phyloP scores from a whole-genome alignment of 2,113 vertebrate species.

The Psittacara wagleri region DNA sequence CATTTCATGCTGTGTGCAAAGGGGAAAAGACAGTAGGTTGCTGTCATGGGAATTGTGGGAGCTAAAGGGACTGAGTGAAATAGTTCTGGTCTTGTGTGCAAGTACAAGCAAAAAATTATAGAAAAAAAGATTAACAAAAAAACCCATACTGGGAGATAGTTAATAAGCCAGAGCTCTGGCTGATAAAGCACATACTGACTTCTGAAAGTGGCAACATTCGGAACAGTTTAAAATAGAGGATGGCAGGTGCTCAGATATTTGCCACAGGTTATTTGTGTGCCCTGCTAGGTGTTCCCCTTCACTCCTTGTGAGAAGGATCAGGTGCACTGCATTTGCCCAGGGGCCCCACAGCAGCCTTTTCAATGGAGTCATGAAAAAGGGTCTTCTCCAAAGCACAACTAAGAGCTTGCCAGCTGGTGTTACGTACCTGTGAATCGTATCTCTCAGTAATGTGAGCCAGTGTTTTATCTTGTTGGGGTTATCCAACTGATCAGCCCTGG shows the following conservation, averaged over 20 bases:
- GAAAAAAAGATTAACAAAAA: background rate
- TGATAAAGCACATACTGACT: background rate
- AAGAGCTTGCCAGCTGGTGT: background rate
- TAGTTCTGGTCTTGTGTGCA: background rate
- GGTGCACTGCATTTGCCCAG: background rate
- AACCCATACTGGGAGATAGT: background rate
- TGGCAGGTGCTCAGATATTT: background rate
- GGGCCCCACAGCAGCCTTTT: background rate
- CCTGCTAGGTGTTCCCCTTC: fast-evolving
- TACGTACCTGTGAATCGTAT: background rate
- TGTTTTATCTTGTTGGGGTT: background rate
- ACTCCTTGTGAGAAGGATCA: fast-evolving
- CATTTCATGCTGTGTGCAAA: background rate
- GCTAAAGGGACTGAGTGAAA: background rate
- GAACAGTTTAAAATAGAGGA: background rate
- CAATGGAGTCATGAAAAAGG: background rate
- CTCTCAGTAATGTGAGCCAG: fast-evolving
- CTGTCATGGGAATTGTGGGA: background rate
- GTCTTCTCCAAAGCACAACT: background rate
- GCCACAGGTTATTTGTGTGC: background rate
- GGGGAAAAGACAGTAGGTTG: background rate
- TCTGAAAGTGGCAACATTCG: background rate
- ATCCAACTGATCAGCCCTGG: background rate
- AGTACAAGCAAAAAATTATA: background rate
- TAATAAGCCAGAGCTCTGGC: background rate